phyloP scores from a whole-genome alignment of 2,113 vertebrate species.

The Lagenorhynchus albirostris region DNA sequence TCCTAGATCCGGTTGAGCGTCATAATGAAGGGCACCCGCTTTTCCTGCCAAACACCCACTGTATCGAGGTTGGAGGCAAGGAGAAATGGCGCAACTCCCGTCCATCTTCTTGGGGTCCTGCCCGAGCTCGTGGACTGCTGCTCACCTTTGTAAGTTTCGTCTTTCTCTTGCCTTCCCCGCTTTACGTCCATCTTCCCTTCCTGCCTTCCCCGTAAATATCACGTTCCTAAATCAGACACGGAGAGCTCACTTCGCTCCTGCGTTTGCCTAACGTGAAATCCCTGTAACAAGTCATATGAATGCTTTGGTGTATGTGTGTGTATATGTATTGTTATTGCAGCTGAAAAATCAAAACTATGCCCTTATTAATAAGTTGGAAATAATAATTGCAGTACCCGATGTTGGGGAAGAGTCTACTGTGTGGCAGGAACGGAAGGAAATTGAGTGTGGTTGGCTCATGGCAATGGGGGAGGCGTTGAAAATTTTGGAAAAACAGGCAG shows the following conservation, averaged over 20 bases:
- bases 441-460: background rate
- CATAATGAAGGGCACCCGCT: background rate
- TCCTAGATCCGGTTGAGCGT: background rate
- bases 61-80: background rate
- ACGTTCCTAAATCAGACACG: background rate
- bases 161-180: background rate
- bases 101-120: background rate
- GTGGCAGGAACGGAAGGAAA: background rate
- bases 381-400: background rate
- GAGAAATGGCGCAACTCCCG: background rate
- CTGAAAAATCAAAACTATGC: background rate
- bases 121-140: fast-evolving
- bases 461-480: background rate
- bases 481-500: background rate
- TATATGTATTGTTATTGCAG: background rate
- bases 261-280: background rate
- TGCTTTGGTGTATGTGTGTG: background rate
- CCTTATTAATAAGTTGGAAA: background rate
- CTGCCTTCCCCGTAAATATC: background rate
- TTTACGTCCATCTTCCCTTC: background rate
- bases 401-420: background rate
- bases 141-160: background rate
- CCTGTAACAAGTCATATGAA: background rate
- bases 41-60: background rate
- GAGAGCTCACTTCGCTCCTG: background rate